Base-by-base conservation (phyloP, 2,888 invertebrate genomes). In the Salpingus planirostris region DNA sequence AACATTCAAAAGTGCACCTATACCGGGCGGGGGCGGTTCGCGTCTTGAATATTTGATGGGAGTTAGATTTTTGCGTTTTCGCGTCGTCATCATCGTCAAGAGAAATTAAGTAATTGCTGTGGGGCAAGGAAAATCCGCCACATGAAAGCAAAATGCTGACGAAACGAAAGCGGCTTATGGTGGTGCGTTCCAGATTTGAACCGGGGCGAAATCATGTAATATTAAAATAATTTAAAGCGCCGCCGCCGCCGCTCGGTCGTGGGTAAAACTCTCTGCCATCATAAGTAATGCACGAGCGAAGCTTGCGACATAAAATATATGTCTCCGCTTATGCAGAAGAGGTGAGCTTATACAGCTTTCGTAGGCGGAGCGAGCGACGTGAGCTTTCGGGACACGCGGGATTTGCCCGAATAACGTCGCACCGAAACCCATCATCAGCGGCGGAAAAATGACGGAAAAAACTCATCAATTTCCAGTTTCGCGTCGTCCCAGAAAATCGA, bases 151-250 rank as follows among this genome's bases (percentile, higher is more conserved):
- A n/a, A n/a, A n/a, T n/a, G n/a, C n/a, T n/a, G n/a, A n/a, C n/a
- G n/a, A n/a, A n/a, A n/a, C n/a, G n/a, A n/a, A n/a, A n/a, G n/a
- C n/a, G n/a, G n/a, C n/a, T n/a, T n/a, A n/a, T n/a, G n/a, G n/a
- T n/a, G n/a, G n/a, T n/a, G n/a, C n/a, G n/a, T n/a, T n/a, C n/a
- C n/a, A n/a, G n/a, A n/a, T n/a, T n/a, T n/a, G n/a, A n/a, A n/a
- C n/a, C n/a, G n/a, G n/a, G n/a, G n/a, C n/a, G n/a, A n/a, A n/a
- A n/a, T 59, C 57, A 59, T 61, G 53, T 47, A 60, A 56, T 60
- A 60, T 61, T 60, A 57, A 61, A 59, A 60, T 60, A 60, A 60
- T 60, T 60, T 60, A 59, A 59, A 59, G 52, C 54, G 47, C 42
- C 41, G 33, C 41, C 43, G 42, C 36, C n/a, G 31, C 38, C 41